Base-by-base conservation (phyloP, 1,140 invertebrate species). In the Choristoneura fumiferana region DNA sequence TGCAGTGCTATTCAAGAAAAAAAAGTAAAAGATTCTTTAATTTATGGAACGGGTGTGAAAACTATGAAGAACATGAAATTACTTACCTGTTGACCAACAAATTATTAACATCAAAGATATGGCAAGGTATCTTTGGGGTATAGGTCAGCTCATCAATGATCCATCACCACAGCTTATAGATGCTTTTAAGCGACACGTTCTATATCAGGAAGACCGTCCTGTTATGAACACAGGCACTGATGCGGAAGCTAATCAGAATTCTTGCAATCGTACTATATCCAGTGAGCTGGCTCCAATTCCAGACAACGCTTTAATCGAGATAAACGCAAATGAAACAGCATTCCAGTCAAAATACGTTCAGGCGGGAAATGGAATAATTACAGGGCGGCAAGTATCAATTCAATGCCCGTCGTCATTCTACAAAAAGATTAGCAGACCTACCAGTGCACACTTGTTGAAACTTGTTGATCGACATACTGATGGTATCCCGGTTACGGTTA, bases 131-230 rank as follows among this genome's bases (percentile, higher is more conserved):
- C 36, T 75, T 14, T 68, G 65, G 65, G 54, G 56, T 54, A 53
- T 72, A 29, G 39, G 57, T 22, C 64, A 75, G 61, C 38, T 72
- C n/a, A 58, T 65, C 4, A 68, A 70, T 60, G 63, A 72, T 45
- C 67, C 70, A 37, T 66, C 69, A 34, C 54, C 60, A 12, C 58
- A 63, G n/a, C 4, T 75, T 18, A 63, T 68, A 17, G 13, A 52
- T 29, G 49, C 55, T 22, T 39, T 72, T 45, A 60, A 60, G 22
- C 35, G 22, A n/a, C 54, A 57, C 37, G 29, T 70, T 39, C 66
- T 58, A 15, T 29, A 39, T 35, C 29, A 45, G n/a, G 52, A 52
- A 58, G 10, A 15, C 8, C 22, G 6, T 3, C 22, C 22, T 3
- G 6, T 6, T 29, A 29, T 6, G 6, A 29, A 29, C 22, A 29